Conservation (phyloP, 2,888 invertebrate genomes). For the Rapana venosa region DNA sequence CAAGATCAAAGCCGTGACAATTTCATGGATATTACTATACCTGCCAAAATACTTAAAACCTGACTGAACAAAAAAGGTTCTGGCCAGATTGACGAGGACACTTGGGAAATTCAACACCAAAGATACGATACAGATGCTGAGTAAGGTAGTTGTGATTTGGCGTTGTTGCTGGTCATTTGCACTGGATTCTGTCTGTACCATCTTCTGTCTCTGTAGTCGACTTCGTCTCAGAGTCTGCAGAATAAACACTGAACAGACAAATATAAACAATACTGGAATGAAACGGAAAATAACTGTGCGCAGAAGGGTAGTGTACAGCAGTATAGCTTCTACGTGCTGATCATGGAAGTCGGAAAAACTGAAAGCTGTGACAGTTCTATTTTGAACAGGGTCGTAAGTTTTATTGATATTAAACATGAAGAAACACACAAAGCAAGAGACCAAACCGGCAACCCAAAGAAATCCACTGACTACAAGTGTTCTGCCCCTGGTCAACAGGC, state of each 20-base stretch:
- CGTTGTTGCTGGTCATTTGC: background rate
- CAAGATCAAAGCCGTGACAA: background rate
- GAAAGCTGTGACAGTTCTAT: background rate
- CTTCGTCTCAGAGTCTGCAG: background rate
- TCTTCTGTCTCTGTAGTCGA: background rate
- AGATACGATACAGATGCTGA: background rate
- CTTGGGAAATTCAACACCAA: background rate
- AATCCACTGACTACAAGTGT: background rate
- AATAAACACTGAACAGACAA: background rate
- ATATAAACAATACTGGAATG: background rate
- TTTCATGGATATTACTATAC: background rate
- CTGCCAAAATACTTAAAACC: background rate
- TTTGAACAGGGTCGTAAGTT: background rate
- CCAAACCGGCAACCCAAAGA: background rate
- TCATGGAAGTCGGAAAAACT: background rate
- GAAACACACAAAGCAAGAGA: background rate
- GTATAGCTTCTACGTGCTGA: background rate
- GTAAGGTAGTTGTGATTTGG: background rate
- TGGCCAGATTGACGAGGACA: background rate
- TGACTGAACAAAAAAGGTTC: background rate
- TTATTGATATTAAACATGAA: background rate
- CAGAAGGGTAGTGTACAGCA: background rate
- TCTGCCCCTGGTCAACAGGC: background rate
- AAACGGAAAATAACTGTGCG: background rate
- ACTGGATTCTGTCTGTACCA: background rate